Evolutionary conservation across 2,113 vertebrate genomes (phyloP).

Genomic region (Thunnus maccoyii): DNA sequence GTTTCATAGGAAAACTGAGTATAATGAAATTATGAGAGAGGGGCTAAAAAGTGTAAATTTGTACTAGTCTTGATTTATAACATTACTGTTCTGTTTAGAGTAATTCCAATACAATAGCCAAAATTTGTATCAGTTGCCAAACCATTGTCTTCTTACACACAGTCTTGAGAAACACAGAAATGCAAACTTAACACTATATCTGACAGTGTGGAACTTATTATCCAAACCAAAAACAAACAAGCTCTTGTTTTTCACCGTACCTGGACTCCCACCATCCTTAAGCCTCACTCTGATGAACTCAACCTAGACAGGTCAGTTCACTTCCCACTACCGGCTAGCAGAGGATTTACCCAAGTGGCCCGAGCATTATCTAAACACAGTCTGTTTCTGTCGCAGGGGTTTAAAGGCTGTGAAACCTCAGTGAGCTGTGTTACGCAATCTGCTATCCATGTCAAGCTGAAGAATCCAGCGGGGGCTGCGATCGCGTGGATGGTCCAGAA

Average conservation of each 20-base stretch:
- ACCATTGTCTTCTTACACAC: no score
- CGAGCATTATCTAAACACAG: conserved; percentile 49
- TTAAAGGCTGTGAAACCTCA: conserved; percentile 29
- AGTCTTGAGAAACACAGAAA: no score
- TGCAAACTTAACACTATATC: no score
- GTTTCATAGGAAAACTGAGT: no score
- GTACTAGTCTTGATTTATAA: no score
- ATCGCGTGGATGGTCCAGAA: not conserved
- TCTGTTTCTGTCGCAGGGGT: conserved; percentile 11
- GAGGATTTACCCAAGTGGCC: conserved; percentile 27
- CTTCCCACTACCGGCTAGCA: not conserved
- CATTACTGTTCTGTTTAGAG: no score
- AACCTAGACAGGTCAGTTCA: conserved; percentile 6
- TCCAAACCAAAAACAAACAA: not conserved
- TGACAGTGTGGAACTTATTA: no score
- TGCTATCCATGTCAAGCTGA: not conserved
- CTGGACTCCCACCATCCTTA: conserved; percentile 5
- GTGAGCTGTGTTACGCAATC: conserved; percentile 21
- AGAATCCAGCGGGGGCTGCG: not conserved
- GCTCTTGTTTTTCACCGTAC: conserved; percentile 20
- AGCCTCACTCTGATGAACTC: conserved; percentile 9
- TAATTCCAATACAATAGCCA: no score
- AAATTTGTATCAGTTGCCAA: no score
- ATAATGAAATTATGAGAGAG: no score
- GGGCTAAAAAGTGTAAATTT: no score